Evolutionary conservation across 2,888 invertebrate genomes (phyloP).

Genomic region (Chloroclysta siterata): DNA sequence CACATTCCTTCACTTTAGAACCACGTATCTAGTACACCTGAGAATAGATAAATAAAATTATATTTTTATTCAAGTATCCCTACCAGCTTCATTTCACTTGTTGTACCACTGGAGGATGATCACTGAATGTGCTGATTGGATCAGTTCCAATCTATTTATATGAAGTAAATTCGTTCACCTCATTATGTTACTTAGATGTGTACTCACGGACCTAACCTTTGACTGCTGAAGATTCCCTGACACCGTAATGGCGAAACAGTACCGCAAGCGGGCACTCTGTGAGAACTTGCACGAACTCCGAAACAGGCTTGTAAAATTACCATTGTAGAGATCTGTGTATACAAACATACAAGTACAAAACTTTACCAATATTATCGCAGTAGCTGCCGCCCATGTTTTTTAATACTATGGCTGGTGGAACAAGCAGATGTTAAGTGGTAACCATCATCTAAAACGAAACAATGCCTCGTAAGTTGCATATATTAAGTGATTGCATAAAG

Average conservation of each 20-base stretch:
- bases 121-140: constrained; percentile 65
- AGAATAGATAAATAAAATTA: not conserved
- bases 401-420: no score
- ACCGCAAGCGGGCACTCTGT: constrained; percentile 11
- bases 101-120: constrained; percentile 58
- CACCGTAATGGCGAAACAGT: constrained; percentile 30
- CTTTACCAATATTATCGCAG: no score
- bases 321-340: not conserved
- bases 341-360: not conserved
- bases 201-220: constrained; percentile 80
- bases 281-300: constrained; percentile 15
- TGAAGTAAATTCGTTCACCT: constrained; percentile 76
- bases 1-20: not conserved
- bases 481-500: no score
- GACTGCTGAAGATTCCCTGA: constrained; percentile 60
- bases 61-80: not conserved
- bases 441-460: no score
- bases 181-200: constrained; percentile 64
- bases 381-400: no score
- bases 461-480: no score
- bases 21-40: not conserved
- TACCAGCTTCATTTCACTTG: constrained; percentile 82
- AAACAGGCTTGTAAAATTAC: not conserved
- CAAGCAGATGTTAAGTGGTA: no score
- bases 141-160: constrained; percentile 76